Evolutionary conservation across 1,140 invertebrate species (phyloP).

Genomic region (Brachionus koreanus): DNA sequence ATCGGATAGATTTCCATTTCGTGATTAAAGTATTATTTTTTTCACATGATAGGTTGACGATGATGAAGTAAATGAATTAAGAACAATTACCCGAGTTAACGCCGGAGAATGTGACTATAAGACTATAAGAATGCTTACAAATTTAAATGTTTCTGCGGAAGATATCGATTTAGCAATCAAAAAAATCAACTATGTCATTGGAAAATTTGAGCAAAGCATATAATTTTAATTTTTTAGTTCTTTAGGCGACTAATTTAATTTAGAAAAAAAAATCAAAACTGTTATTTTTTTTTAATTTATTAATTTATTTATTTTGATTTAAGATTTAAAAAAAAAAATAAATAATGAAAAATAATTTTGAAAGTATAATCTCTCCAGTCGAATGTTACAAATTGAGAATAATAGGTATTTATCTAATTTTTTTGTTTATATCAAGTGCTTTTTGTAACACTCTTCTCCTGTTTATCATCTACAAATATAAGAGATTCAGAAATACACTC

Average conservation of each 20-base stretch:
- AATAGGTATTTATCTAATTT: not conserved
- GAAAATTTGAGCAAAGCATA: slow-evolving; percentile 46
- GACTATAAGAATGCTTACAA: slow-evolving; percentile 65
- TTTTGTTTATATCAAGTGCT: slow-evolving; percentile 11
- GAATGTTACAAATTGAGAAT: slow-evolving; percentile 32
- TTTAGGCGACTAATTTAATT: too few relatives aligned
- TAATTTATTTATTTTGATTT: not conserved
- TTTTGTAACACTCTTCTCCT: not conserved
- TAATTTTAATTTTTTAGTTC: not conserved
- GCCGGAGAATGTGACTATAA: slow-evolving; percentile 61
- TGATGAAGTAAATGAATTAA: slow-evolving; percentile 59
- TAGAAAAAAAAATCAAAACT: too few relatives aligned
- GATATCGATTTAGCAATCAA: slow-evolving; percentile 61
- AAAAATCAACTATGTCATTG: slow-evolving; percentile 55
- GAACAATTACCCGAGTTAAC: slow-evolving; percentile 62
- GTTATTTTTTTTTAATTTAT: not conserved
- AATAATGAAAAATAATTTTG: not conserved
- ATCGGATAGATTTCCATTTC: not conserved
- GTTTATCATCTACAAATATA: not conserved
- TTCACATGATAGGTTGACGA: slow-evolving; percentile 60
- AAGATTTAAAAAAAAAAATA: not conserved
- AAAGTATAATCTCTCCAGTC: not conserved
- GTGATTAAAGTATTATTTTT: not conserved
- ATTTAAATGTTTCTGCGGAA: slow-evolving; percentile 66
- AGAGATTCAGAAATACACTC: not conserved